Conservation (phyloP, 2,888 invertebrate species). For the Autographa gamma region DNA sequence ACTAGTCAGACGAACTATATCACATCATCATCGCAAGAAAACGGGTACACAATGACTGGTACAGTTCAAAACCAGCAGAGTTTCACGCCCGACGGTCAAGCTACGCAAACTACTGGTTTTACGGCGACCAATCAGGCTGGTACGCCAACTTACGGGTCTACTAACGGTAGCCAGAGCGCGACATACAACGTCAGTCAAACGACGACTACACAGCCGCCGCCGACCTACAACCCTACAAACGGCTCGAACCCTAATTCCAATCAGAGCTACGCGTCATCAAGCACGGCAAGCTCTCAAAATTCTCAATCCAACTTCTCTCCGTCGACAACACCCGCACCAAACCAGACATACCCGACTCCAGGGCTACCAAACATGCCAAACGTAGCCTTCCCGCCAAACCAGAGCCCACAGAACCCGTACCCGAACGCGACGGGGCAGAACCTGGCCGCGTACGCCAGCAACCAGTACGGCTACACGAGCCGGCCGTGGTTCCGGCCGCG, state of each 20-base stretch:
- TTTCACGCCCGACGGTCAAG: slow-evolving; percentile 72
- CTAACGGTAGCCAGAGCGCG: slow-evolving; percentile 71
- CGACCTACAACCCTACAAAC: slow-evolving; percentile 73
- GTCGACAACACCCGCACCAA: slow-evolving; percentile 81
- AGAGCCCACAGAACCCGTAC: slow-evolving; percentile 77
- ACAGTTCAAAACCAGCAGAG: slow-evolving; percentile 74
- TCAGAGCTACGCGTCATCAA: slow-evolving; percentile 68
- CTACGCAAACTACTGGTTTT: slow-evolving; percentile 71
- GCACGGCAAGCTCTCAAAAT: slow-evolving; percentile 73
- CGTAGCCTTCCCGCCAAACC: slow-evolving; percentile 76
- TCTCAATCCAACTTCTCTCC: slow-evolving; percentile 80
- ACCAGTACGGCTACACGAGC: slow-evolving; percentile 83
- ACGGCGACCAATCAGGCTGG: slow-evolving; percentile 70
- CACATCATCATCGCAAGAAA: slow-evolving; percentile 83
- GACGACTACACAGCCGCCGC: slow-evolving; percentile 73
- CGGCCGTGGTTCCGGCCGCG: slow-evolving; percentile 84
- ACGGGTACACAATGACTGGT: slow-evolving; percentile 70
- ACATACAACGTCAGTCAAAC: slow-evolving; percentile 71
- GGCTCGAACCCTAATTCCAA: slow-evolving; percentile 71
- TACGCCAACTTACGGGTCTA: slow-evolving; percentile 70
- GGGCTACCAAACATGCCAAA: slow-evolving; percentile 77
- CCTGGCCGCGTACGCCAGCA: slow-evolving; percentile 84
- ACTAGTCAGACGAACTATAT: slow-evolving; percentile 81
- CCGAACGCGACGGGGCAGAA: slow-evolving; percentile 86
- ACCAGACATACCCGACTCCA: slow-evolving; percentile 73